phyloP scores from a whole-genome alignment of 2,888 invertebrate genomes.

The Ectemnius continuus region DNA sequence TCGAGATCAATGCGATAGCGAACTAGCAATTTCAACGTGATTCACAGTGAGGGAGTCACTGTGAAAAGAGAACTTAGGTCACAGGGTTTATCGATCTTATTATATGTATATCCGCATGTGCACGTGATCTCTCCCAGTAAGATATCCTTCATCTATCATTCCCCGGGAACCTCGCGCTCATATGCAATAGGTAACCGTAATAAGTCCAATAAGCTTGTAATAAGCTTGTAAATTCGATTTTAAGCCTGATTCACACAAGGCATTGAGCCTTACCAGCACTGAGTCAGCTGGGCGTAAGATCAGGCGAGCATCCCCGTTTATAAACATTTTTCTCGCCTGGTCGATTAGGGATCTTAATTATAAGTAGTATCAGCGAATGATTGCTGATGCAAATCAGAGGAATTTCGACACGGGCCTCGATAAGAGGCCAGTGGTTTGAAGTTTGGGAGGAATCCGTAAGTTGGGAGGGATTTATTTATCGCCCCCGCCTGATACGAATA shows the following conservation, averaged over 20 bases:
- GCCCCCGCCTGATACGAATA: conserved; percentile 24
- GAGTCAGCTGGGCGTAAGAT: not conserved
- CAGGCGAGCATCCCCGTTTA: too few relatives aligned
- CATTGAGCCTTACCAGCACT: not conserved
- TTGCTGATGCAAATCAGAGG: conserved; percentile 44
- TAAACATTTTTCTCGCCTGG: conserved; percentile 1
- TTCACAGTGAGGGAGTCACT: too few relatives aligned
- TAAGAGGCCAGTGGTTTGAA: conserved; percentile 39
- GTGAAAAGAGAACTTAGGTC: not conserved
- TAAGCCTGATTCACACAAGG: not conserved
- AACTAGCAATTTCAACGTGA: too few relatives aligned
- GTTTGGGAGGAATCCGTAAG: conserved; percentile 7
- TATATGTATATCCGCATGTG: not conserved
- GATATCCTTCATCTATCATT: not conserved
- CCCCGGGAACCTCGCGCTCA: not conserved
- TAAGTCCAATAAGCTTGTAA: not conserved
- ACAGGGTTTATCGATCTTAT: not conserved
- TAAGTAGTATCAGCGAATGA: conserved; percentile 26
- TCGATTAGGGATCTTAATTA: conserved; percentile 20
- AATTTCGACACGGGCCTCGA: conserved; percentile 50
- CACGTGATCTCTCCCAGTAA: not conserved
- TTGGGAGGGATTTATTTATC: conserved; percentile 46
- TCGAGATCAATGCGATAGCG: too few relatives aligned
- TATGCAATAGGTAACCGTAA: not conserved
- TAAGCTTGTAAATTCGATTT: not conserved